phyloP scores from a whole-genome alignment of 2,797 vertebrate species.

The Cossypha caffra region DNA sequence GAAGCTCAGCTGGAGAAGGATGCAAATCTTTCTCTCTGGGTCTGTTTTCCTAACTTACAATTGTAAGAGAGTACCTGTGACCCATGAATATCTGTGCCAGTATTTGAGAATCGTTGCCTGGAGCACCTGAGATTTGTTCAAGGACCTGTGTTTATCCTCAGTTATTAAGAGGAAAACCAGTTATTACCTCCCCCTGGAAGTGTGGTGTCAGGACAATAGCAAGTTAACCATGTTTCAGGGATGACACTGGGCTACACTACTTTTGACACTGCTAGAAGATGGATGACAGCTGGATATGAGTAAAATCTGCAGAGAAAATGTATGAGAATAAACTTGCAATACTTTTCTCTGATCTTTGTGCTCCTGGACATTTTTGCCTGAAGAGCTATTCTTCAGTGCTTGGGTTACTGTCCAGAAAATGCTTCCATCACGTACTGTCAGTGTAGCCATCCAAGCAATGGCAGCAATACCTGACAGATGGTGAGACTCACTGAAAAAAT shows the following conservation, averaged over 20 bases:
- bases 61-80: background rate
- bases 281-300: background rate
- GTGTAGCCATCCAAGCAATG: background rate
- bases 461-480: background rate
- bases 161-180: background rate
- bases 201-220: background rate
- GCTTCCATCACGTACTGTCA: accelerated
- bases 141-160: background rate
- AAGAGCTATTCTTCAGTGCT: background rate
- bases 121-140: background rate
- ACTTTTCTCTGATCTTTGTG: background rate
- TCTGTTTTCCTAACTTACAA: background rate
- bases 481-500: background rate
- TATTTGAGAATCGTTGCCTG: background rate
- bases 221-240: background rate
- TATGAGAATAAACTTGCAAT: background rate
- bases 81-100: background rate
- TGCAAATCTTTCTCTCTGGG: background rate
- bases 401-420: background rate
- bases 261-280: background rate
- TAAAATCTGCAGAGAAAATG: background rate
- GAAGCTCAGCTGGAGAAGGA: background rate
- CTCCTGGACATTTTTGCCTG: background rate
- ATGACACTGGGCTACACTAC: background rate
- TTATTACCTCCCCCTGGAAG: background rate